Percentiles rank a stretch among this genome's conserved stretches.
Evolutionary conservation across 2,888 invertebrate genomes (phyloP).

Genomic region (Neocrepidodera transversa): DNA sequence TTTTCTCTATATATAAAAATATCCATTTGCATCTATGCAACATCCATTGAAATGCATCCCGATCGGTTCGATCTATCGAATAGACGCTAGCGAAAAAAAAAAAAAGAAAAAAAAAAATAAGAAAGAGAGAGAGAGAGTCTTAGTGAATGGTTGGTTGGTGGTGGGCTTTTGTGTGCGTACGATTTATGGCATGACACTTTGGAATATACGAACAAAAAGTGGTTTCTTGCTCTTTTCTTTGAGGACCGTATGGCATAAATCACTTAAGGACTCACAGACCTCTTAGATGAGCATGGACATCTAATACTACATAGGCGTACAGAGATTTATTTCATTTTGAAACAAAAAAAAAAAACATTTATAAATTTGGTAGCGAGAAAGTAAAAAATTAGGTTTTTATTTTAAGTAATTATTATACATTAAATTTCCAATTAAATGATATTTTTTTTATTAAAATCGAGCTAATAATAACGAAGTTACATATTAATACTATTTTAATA

Average conservation of each 20-base stretch:
- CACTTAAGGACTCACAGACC: slow-evolving; percentile 55
- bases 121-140: no score
- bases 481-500: no score
- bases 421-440: no score
- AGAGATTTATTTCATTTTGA: no score
- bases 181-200: slow-evolving; percentile 62
- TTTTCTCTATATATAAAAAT: no score
- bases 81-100: neutral
- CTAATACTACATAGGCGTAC: slow-evolving; percentile 26
- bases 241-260: slow-evolving; percentile 60
- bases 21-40: no score
- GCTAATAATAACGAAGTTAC: no score
- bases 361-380: no score
- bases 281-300: slow-evolving; percentile 45
- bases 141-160: slow-evolving; percentile 50
- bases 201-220: slow-evolving; percentile 60
- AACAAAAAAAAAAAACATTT: no score
- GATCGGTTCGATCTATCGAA: slow-evolving; percentile 26
- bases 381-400: no score
- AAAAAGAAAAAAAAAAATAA: slow-evolving; percentile 29
- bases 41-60: slow-evolving; percentile 32
- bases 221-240: slow-evolving; percentile 61
- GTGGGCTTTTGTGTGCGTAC: slow-evolving; percentile 51
- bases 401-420: no score
- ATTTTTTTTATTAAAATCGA: no score